phyloP scores from a whole-genome alignment of 1,140 invertebrate genomes.

The Cherax destructor region DNA sequence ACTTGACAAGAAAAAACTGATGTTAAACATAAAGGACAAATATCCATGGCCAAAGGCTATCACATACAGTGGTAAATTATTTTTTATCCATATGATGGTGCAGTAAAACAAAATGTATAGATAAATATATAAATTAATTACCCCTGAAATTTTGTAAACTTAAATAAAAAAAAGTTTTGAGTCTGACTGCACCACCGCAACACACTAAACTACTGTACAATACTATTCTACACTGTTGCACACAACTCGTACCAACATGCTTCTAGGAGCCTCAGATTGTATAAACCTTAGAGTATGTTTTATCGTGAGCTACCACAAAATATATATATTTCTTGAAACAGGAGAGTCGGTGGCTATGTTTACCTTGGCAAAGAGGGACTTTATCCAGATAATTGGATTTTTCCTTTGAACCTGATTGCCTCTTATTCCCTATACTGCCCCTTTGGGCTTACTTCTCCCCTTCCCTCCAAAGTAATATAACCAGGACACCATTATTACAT shows the following conservation, averaged over 20 bases:
- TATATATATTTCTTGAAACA: constrained; percentile 9
- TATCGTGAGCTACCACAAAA: constrained; percentile 11
- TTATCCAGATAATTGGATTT: no score
- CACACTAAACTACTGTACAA: not conserved
- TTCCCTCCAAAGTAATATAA: no score
- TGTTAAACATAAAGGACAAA: constrained; percentile 55
- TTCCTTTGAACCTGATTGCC: no score
- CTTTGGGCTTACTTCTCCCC: no score
- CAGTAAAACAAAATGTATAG: constrained; percentile 16
- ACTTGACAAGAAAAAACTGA: constrained; percentile 45
- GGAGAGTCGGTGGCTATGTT: constrained; percentile 37
- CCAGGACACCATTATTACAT: no score
- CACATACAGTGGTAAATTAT: constrained; percentile 48
- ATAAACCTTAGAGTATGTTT: not conserved
- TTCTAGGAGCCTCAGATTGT: not conserved
- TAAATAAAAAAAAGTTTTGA: not conserved
- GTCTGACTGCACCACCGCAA: constrained; percentile 28
- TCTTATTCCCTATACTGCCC: no score
- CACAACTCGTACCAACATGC: constrained; percentile 1
- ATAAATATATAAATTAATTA: not conserved
- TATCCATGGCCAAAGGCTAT: constrained; percentile 59
- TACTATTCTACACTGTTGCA: not conserved
- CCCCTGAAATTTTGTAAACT: not conserved
- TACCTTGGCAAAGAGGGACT: not conserved
- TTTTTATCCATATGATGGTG: constrained; percentile 20